phyloP scores from a whole-genome alignment of 1,140 invertebrate species.

The Zaprionus taronus region DNA sequence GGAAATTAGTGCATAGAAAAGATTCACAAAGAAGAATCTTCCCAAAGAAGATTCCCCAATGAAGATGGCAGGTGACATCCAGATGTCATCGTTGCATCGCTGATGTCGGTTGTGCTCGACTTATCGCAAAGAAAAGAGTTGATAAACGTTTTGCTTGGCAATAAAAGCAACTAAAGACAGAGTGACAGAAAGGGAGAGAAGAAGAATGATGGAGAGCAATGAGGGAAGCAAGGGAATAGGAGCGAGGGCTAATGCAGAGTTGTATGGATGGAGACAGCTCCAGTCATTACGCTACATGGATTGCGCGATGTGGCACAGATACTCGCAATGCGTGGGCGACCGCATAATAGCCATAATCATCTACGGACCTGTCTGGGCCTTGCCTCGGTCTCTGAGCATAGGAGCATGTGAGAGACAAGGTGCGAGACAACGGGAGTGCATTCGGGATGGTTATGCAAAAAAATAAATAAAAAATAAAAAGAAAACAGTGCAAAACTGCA shows the following conservation, averaged over 20 bases:
- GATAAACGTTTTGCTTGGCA: slow-evolving; percentile 2
- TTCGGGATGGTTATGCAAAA: slow-evolving; percentile 11
- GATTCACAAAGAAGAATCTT: too few relatives aligned
- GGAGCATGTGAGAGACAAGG: neutral
- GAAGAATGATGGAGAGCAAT: too few relatives aligned
- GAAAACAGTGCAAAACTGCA: neutral
- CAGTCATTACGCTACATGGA: slow-evolving; percentile 14
- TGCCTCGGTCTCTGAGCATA: neutral
- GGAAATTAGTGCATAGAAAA: too few relatives aligned
- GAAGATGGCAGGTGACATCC: slow-evolving; percentile 19
- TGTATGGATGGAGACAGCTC: slow-evolving; percentile 11
- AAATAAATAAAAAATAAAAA: neutral
- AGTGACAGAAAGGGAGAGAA: neutral
- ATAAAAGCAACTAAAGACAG: neutral
- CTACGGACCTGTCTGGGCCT: slow-evolving; percentile 35
- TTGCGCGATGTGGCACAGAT: slow-evolving; percentile 40
- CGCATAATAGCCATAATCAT: slow-evolving; percentile 52
- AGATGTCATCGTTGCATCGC: neutral
- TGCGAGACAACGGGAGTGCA: neutral
- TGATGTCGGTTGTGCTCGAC: slow-evolving; percentile 12
- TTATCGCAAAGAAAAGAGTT: slow-evolving; percentile 10
- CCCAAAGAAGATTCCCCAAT: neutral
- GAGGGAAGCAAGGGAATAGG: too few relatives aligned
- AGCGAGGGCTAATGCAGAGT: neutral
- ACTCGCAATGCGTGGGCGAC: slow-evolving; percentile 36